These are phyloP conservation scores for Aphelocoma californica DNA, from an alignment of 2,797 vertebrate species.

Conservation along the genomic window DNA sequence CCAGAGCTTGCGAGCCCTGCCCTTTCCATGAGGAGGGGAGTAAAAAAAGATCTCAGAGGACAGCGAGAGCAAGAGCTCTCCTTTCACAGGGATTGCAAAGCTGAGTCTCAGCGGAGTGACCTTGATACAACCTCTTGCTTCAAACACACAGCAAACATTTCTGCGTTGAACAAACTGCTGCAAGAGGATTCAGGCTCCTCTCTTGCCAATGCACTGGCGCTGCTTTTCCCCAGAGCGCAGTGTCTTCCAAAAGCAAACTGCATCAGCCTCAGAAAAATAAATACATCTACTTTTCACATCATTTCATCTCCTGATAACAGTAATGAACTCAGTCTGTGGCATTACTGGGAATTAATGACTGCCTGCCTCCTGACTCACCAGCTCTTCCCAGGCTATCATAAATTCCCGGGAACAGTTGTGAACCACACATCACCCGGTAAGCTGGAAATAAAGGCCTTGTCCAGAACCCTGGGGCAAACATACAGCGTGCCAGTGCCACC, in stretches of 20 bases:
- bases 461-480: not conserved
- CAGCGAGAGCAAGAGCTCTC: not conserved
- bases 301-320: constrained; percentile 49
- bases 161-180: not conserved
- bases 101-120: not conserved
- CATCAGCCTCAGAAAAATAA: constrained; percentile 36
- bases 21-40: not conserved
- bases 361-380: constrained; percentile 36
- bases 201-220: not conserved
- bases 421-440: constrained; percentile 10
- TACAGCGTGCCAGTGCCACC: not conserved
- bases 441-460: constrained; percentile 31
- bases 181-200: not conserved
- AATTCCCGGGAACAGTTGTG: constrained; percentile 47
- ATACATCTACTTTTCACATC: constrained; percentile 33
- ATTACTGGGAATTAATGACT: constrained; percentile 61
- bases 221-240: not conserved
- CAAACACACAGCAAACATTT: not conserved
- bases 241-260: constrained; percentile 14
- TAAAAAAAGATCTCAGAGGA: not conserved
- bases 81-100: not conserved
- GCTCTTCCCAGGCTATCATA: constrained; percentile 30
- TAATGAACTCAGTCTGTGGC: constrained; percentile 47
- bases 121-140: constrained; percentile 43
- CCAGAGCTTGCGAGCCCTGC: not conserved